Percentiles rank a stretch among this genome's conserved stretches.
Conservation (phyloP, 2,797 vertebrate species). For the Threskiornis aethiopicus region DNA sequence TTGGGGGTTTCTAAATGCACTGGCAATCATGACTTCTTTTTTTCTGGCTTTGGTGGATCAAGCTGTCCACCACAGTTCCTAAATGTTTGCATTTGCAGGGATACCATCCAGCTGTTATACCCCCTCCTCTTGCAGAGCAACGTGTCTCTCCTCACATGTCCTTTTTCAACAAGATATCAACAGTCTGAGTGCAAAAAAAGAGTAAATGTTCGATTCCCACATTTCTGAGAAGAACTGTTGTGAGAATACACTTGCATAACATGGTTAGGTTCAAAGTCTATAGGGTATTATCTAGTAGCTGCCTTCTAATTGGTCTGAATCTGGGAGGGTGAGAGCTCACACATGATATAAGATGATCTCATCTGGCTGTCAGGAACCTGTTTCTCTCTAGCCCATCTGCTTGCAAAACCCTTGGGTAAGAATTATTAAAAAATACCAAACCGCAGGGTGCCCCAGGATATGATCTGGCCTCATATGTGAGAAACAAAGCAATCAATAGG, state of each 20-base stretch:
- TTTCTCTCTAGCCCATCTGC: background rate
- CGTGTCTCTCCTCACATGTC: background rate
- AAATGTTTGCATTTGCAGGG: background rate
- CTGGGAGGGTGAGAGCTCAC: background rate
- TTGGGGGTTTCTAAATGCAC: background rate
- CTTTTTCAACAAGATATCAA: background rate
- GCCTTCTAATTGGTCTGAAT: background rate
- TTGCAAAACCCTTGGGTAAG: background rate
- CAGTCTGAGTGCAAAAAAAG: background rate
- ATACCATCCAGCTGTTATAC: background rate
- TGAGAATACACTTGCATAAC: background rate
- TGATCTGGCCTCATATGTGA: background rate
- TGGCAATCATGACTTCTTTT: background rate
- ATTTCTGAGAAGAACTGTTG: background rate
- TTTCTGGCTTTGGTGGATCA: background rate
- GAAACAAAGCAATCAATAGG: background rate
- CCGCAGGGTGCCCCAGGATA: background rate
- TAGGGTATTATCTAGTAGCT: background rate
- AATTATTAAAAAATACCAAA: background rate
- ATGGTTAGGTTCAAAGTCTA: background rate
- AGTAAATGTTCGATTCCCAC: background rate
- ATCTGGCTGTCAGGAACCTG: background rate
- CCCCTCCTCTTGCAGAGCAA: background rate
- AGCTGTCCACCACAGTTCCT: background rate
- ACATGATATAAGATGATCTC: background rate